These are phyloP conservation scores for Petrocephalus schoutedeni DNA, from an alignment of 2,797 vertebrate species.

Conservation along the genomic window DNA sequence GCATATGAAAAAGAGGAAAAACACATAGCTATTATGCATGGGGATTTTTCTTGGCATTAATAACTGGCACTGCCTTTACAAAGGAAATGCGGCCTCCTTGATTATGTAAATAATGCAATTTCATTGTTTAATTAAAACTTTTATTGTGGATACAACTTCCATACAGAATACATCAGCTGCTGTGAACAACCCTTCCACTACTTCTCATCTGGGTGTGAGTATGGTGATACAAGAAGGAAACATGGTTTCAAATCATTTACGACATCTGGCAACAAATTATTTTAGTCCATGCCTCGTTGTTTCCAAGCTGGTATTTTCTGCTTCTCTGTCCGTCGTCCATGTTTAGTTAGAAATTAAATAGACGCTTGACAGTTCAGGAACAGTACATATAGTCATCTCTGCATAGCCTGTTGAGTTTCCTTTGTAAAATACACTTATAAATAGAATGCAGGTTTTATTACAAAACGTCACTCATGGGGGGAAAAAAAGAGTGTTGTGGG, in stretches of 20 bases:
- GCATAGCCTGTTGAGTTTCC: conserved; percentile 11
- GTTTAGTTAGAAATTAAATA: not conserved
- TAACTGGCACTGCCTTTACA: not conserved
- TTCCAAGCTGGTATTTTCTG: not conserved
- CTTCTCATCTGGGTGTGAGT: not conserved
- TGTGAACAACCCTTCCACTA: not conserved
- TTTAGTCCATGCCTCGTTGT: conserved; percentile 14
- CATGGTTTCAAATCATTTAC: not conserved
- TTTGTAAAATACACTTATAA: conserved; percentile 16
- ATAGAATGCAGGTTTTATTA: conserved; percentile 21
- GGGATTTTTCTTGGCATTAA: not conserved
- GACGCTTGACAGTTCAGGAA: not conserved
- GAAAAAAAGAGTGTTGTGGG: not conserved
- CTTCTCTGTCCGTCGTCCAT: not conserved
- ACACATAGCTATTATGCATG: not conserved
- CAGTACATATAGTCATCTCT: conserved; percentile 18
- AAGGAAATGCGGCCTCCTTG: not conserved
- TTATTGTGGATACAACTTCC: conserved; percentile 49
- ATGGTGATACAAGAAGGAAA: not conserved
- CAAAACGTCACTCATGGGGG: not conserved
- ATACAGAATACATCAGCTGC: conserved; percentile 38
- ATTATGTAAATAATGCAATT: not conserved
- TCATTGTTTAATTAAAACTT: conserved; percentile 57
- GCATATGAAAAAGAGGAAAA: not conserved
- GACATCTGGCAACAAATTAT: not conserved